Conservation (phyloP, 2,888 invertebrate genomes). For the Andrena camellia region DNA sequence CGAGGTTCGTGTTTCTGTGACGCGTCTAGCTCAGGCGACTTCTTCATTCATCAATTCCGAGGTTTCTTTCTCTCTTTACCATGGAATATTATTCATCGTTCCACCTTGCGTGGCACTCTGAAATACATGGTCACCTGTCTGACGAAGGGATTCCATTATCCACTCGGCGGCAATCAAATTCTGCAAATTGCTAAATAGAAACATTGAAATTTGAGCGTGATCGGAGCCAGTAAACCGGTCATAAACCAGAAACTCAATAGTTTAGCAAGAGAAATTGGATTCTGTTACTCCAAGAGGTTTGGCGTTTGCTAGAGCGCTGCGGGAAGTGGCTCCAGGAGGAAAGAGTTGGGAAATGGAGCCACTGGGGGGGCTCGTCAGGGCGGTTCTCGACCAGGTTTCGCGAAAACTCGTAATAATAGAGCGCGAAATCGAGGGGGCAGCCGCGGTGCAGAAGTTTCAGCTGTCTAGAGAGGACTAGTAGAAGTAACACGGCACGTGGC, state of each 20-base stretch:
- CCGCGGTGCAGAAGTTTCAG: constrained; percentile 46
- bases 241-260: too few relatives aligned
- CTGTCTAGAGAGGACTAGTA: constrained; percentile 62
- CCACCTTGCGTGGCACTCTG: background rate
- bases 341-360: background rate
- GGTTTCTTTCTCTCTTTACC: constrained; percentile 5
- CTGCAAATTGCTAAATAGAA: too few relatives aligned
- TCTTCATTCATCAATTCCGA: constrained; percentile 12
- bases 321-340: too few relatives aligned
- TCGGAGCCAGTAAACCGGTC: too few relatives aligned
- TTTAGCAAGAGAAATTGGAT: too few relatives aligned
- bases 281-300: too few relatives aligned
- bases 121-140: background rate
- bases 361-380: background rate
- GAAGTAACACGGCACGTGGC: constrained; percentile 68
- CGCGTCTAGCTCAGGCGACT: background rate
- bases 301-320: too few relatives aligned
- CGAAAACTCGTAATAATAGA: constrained; percentile 51
- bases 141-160: too few relatives aligned
- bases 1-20: background rate
- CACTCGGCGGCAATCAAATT: too few relatives aligned
- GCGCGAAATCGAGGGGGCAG: constrained; percentile 40
- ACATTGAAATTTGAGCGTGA: too few relatives aligned
- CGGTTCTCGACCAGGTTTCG: constrained; percentile 3
- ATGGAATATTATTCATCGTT: background rate